Conservation (phyloP, 2,113 vertebrate genomes). For the Amphiprion percula region DNA sequence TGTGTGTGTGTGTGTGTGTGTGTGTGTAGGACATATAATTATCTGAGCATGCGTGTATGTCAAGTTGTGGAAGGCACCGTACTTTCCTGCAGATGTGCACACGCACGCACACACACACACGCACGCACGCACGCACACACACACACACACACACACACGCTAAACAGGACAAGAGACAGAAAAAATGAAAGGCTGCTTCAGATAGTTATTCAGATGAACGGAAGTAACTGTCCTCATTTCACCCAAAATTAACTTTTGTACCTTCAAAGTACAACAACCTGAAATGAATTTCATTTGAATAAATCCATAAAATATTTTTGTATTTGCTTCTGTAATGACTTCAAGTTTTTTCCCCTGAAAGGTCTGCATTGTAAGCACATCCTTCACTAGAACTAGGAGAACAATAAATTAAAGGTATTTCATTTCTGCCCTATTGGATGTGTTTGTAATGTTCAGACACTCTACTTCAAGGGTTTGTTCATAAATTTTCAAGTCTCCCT, state of each 20-base stretch:
- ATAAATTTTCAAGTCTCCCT: too few species aligned
- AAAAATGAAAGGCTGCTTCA: not conserved
- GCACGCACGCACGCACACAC: not conserved
- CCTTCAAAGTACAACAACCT: not conserved
- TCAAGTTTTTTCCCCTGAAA: too few species aligned
- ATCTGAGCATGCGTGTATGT: conserved; percentile 77
- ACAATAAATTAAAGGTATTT: too few species aligned
- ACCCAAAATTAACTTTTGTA: conserved; percentile 3
- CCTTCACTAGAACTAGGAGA: too few species aligned
- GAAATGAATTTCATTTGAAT: not conserved
- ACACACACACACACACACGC: not conserved
- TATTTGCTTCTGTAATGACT: too few species aligned
- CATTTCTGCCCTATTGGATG: too few species aligned
- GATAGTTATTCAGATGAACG: conserved; percentile 21
- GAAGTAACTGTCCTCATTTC: conserved; percentile 32
- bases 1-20: conserved; percentile 37
- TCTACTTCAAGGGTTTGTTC: too few species aligned
- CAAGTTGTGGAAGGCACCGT: conserved; percentile 78
- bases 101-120: not conserved
- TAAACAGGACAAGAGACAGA: not conserved
- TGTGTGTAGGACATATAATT: conserved; percentile 71
- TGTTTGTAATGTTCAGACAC: too few species aligned
- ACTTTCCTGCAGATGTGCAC: conserved; percentile 76
- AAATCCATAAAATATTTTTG: too few species aligned
- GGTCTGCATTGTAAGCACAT: too few species aligned